Conservation (phyloP, 2,888 invertebrate species). For the Adelognathus sp. region DNA sequence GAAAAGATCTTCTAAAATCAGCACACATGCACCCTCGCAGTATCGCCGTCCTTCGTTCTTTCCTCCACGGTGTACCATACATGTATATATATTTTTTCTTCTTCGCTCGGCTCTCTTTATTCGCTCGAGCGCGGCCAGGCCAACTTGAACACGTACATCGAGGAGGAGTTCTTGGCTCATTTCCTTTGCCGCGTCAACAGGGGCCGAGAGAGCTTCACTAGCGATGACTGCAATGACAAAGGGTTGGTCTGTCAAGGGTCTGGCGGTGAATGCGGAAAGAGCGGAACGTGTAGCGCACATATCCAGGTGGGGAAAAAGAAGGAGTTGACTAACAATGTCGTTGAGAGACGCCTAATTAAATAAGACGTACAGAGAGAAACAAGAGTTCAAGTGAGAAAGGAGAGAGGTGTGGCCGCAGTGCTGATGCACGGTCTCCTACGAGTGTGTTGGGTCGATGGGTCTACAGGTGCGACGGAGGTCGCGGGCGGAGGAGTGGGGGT, state of each 20-base stretch:
- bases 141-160: constrained; percentile 75
- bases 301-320: constrained; percentile 26
- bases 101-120: constrained; percentile 23
- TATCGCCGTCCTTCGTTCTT: neutral
- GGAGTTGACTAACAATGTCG: constrained; percentile 76
- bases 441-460: neutral
- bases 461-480: constrained; percentile 31
- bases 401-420: neutral
- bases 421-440: neutral
- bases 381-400: constrained; percentile 54
- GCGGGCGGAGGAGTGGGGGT: neutral
- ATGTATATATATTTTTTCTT: neutral
- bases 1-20: constrained; percentile 53
- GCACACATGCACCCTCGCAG: constrained; percentile 2
- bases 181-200: constrained; percentile 42
- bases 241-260: constrained; percentile 40
- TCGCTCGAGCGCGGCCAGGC: constrained; percentile 54
- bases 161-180: constrained; percentile 41
- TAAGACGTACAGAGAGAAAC: constrained; percentile 75
- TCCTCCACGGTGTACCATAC: too few species aligned
- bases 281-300: constrained; percentile 42
- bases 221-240: constrained; percentile 42
- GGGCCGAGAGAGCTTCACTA: neutral
- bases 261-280: constrained; percentile 42
- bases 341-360: constrained; percentile 79